Evolutionary conservation across 2,113 vertebrate species (phyloP).

Genomic region (Hassar affinis): DNA sequence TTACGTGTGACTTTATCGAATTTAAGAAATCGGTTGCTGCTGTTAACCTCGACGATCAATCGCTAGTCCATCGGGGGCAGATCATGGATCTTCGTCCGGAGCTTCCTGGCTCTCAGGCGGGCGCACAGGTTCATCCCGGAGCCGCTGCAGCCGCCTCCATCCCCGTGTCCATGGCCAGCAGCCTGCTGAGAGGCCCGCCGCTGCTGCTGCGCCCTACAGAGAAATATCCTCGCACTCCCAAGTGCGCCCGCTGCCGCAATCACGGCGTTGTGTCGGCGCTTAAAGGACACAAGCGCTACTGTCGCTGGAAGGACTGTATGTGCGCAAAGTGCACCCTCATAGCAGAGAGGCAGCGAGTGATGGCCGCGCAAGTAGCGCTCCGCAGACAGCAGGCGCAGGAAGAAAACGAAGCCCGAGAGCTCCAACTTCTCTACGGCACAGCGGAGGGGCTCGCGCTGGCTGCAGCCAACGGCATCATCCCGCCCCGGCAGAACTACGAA

Average conservation of each 20-base stretch:
- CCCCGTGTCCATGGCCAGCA: slow-evolving; percentile 89
- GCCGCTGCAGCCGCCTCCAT: slow-evolving; percentile 76
- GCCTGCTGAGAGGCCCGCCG: slow-evolving; percentile 83
- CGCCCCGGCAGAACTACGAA: slow-evolving; percentile 89
- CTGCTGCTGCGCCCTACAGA: slow-evolving; percentile 87
- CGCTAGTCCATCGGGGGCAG: slow-evolving; percentile 4
- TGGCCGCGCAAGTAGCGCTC: slow-evolving; percentile 97
- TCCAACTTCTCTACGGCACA: slow-evolving; percentile 96
- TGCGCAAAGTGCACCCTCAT: slow-evolving; percentile 98
- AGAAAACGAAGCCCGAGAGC: slow-evolving; percentile 94
- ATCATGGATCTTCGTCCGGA: slow-evolving; percentile 90
- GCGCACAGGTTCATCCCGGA: slow-evolving; percentile 76
- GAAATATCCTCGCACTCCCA: slow-evolving; percentile 96
- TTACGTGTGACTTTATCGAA: background rate
- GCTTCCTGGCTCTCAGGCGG: slow-evolving; percentile 76
- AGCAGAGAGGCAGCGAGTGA: slow-evolving; percentile 95
- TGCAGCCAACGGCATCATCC: slow-evolving; percentile 95
- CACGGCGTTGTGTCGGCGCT: slow-evolving; percentile 96
- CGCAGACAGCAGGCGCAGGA: slow-evolving; percentile 95
- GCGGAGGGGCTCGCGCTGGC: slow-evolving; percentile 95
- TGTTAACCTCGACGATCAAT: slow-evolving; percentile 30
- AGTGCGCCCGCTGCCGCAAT: slow-evolving; percentile 96
- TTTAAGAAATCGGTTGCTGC: slow-evolving; percentile 11
- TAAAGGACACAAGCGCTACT: slow-evolving; percentile 98
- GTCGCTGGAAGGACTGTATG: slow-evolving; percentile 99